Evolutionary conservation across 2,113 vertebrate genomes (phyloP).

Genomic region (Aramus guarauna): DNA sequence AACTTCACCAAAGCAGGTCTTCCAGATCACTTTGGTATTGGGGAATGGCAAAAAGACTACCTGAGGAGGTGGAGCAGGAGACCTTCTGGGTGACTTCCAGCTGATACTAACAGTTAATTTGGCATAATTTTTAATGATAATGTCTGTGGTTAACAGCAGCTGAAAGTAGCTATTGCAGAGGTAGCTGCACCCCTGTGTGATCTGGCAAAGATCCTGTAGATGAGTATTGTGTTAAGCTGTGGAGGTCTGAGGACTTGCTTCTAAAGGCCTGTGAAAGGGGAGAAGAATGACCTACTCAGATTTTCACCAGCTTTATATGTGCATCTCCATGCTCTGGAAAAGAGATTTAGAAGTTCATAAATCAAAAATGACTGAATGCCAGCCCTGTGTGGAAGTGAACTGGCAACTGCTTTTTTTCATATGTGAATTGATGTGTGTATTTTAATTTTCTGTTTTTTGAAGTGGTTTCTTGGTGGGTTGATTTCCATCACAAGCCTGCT

Average conservation of each 20-base stretch:
- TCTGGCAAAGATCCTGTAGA: background rate
- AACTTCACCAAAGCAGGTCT: background rate
- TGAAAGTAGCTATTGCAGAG: background rate
- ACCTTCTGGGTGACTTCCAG: background rate
- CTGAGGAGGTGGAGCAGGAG: background rate
- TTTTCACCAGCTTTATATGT: background rate
- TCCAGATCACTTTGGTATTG: background rate
- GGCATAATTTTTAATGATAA: background rate
- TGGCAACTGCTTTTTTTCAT: background rate
- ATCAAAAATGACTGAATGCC: background rate
- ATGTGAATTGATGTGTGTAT: background rate
- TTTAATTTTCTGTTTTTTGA: background rate
- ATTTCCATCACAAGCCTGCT: background rate
- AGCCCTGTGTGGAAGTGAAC: background rate
- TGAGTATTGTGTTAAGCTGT: background rate
- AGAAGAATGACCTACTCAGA: accelerated
- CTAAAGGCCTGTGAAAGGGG: background rate
- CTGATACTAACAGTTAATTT: background rate
- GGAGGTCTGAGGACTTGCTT: background rate
- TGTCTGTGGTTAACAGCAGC: background rate
- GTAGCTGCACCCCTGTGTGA: background rate
- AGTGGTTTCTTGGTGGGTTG: background rate
- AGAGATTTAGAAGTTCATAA: background rate
- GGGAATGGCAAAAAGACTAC: background rate
- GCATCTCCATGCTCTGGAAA: background rate